Conservation (phyloP, 2,888 invertebrate genomes). For the Drosophila putrida region DNA sequence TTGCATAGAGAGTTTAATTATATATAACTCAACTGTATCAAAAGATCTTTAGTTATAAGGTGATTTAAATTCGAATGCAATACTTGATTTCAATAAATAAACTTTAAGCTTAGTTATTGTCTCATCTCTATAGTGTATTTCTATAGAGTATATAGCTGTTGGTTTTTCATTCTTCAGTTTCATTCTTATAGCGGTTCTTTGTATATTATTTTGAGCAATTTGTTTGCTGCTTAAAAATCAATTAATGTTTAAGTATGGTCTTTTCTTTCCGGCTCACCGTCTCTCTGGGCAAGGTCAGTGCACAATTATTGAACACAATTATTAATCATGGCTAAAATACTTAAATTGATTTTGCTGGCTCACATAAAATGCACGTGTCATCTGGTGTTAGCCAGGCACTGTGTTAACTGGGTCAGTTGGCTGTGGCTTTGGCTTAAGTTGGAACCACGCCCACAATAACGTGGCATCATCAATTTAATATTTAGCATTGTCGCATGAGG, state of each 20-base stretch:
- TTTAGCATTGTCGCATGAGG: constrained; percentile 56
- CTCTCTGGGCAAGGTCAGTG: constrained; percentile 62
- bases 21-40: no score
- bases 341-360: constrained; percentile 42
- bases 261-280: constrained; percentile 65
- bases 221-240: constrained; percentile 66
- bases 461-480: constrained; percentile 56
- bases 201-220: constrained; percentile 35
- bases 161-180: neutral
- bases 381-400: constrained; percentile 8
- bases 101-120: neutral
- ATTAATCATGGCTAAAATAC: constrained; percentile 17
- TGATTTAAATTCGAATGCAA: no score
- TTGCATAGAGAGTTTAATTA: no score
- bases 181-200: constrained; percentile 24
- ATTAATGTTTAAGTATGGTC: constrained; percentile 62
- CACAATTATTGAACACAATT: constrained; percentile 54
- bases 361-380: constrained; percentile 24
- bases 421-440: constrained; percentile 22
- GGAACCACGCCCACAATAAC: constrained; percentile 56
- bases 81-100: no score
- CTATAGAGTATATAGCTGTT: constrained; percentile 7
- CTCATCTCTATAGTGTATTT: constrained; percentile 11
- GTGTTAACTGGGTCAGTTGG: constrained; percentile 38
- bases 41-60: no score